These are phyloP conservation scores for Danio choprae DNA, from an alignment of 2,797 vertebrate species.

Conservation along the genomic window DNA sequence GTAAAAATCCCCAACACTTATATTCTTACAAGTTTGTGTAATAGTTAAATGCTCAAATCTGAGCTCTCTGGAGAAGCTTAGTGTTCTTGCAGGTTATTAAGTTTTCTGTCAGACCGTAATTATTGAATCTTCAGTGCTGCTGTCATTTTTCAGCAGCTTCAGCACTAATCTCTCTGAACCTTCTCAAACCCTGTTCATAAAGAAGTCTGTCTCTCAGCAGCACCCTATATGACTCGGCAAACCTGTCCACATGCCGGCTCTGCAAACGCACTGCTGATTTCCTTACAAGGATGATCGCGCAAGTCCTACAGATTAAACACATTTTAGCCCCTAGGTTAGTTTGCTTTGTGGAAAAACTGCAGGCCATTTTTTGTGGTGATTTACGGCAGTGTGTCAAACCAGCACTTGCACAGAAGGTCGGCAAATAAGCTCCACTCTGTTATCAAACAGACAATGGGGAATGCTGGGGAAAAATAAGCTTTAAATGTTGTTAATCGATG, in stretches of 20 bases:
- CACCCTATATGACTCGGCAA: conserved; percentile 59
- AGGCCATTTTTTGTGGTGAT: conserved; percentile 40
- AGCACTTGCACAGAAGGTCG: conserved; percentile 22
- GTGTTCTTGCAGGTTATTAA: conserved; percentile 63
- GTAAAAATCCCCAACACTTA: too few species aligned
- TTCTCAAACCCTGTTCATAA: conserved; percentile 35
- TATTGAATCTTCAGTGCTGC: conserved; percentile 60
- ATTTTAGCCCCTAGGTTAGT: conserved; percentile 36
- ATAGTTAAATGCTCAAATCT: conserved; percentile 49
- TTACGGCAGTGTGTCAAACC: conserved; percentile 9
- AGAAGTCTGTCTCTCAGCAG: conserved; percentile 46
- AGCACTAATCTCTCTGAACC: conserved; percentile 51
- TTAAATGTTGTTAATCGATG: conserved; percentile 6
- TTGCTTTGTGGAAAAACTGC: conserved; percentile 39
- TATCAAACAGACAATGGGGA: conserved; percentile 17
- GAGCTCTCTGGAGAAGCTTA: conserved; percentile 53
- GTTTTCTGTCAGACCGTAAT: conserved; percentile 65
- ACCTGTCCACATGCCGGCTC: conserved; percentile 64
- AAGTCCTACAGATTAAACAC: conserved; percentile 52
- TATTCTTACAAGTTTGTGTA: background rate
- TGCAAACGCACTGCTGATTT: conserved; percentile 63
- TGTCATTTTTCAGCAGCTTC: conserved; percentile 58
- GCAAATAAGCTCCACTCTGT: background rate
- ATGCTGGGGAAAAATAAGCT: background rate
- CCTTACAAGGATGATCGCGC: conserved; percentile 43